Evolutionary conservation across 2,113 vertebrate species (phyloP).

Genomic region (Neolamprologus brichardi): DNA sequence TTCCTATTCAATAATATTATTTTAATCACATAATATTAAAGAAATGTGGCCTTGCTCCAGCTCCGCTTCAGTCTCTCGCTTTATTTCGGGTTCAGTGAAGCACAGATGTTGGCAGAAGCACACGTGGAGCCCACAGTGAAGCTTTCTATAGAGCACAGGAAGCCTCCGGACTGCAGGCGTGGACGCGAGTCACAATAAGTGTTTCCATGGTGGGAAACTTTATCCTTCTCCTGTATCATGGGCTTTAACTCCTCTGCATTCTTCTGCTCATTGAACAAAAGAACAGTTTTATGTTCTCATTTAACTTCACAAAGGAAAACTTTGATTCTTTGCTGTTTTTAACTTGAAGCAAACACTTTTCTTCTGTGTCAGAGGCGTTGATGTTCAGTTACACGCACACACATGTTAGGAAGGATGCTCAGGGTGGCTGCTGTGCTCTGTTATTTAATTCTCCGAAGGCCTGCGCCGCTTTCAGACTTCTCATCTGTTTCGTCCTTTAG

Average conservation of each 20-base stretch:
- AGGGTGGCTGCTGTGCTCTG: background rate
- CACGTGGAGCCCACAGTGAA: background rate
- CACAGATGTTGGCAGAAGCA: background rate
- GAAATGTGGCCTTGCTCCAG: background rate
- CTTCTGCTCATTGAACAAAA: background rate
- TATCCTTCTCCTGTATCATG: fast-evolving
- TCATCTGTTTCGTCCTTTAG: background rate
- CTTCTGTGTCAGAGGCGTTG: background rate
- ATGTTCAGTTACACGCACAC: background rate
- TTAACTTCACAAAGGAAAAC: background rate
- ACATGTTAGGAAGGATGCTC: background rate
- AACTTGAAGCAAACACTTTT: background rate
- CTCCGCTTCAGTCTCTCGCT: background rate
- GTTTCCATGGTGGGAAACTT: background rate
- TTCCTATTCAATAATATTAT: background rate
- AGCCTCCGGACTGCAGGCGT: background rate
- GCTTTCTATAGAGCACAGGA: background rate
- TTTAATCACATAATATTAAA: background rate
- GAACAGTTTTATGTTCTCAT: background rate
- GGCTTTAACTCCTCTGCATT: background rate
- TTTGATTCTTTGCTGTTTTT: background rate
- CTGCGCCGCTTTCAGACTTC: background rate
- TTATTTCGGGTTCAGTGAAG: background rate
- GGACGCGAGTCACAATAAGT: background rate
- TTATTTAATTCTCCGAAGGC: background rate